Evolutionary conservation across 2,113 vertebrate genomes (phyloP).

Genomic region (Mohoua ochrocephala): DNA sequence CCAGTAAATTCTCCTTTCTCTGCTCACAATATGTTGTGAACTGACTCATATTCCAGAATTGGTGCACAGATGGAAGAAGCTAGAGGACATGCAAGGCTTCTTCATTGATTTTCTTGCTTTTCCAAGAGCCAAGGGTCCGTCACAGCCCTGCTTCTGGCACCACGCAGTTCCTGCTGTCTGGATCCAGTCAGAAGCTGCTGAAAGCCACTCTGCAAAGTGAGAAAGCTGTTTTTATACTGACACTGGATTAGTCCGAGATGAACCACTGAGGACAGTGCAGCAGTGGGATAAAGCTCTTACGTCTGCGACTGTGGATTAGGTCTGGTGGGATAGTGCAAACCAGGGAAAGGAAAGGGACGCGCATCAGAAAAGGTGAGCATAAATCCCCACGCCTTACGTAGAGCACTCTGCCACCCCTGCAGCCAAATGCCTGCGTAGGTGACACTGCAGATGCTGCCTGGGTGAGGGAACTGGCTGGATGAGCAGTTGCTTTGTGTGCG

Average conservation of each 20-base stretch:
- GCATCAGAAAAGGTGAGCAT: background rate
- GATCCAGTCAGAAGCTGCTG: background rate
- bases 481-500: background rate
- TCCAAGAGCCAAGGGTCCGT: background rate
- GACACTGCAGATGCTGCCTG: background rate
- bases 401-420: background rate
- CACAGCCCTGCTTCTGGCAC: background rate
- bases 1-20: background rate
- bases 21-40: background rate
- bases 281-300: background rate
- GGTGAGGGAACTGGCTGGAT: background rate
- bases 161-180: background rate
- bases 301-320: background rate
- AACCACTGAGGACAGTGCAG: background rate
- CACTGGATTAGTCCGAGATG: background rate
- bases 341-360: background rate
- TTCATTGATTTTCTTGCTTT: background rate
- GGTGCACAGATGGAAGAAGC: background rate
- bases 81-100: background rate
- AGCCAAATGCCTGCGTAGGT: background rate
- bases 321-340: background rate
- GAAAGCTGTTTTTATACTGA: slow-evolving; percentile 30
- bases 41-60: background rate
- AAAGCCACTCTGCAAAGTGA: background rate
- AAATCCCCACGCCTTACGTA: background rate